Base-by-base conservation (phyloP, 2,797 vertebrate genomes). In the Silurus lanzhouensis region DNA sequence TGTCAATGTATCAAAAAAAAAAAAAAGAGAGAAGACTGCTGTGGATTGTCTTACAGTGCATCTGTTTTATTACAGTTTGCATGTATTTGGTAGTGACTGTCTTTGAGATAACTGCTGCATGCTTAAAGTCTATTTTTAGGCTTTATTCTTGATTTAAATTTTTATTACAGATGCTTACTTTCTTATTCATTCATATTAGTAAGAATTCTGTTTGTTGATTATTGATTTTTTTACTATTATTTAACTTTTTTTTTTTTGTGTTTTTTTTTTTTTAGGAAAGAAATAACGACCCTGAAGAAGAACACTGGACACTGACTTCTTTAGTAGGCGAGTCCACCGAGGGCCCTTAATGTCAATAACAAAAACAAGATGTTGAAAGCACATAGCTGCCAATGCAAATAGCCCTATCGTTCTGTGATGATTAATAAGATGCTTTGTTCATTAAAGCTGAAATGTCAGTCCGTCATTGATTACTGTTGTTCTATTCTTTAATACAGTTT, bases 201-300 rank as follows among this genome's bases (percentile, higher is more conserved):
- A 7, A 52, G 10, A 52, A 52, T 52, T 52, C 48, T 52, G 48
- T 52, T 52, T 52, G 48, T 6, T 52, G 48, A 52, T 10, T 52
- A 7, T 52, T 52, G 8, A 38, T 68, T 72, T 31, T n/a, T n/a
- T n/a, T n/a, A n/a, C n/a, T n/a, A n/a, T 31, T 31, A 1, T 31
- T 31, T 31, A 12, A 17, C 25, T 3, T 57, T 4, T 6, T 58
- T 7, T 48, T 14, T n/a, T 20, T 57, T 46, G 12, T 72, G 75
- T 44, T 48, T 57, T 10, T 84, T 7, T 67, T 57, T 82, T 25
- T 46, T 12, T 66, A 90, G 89, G 89, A 72, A 90, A 90, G 74
- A 89, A 89, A 75, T 90, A 82, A 90, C 0, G 1, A 15, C n/a
- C 14, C 7, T 71, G 57, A 19, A 52, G 64, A 60, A 27, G 68